Conservation (phyloP, 2,888 invertebrate species). For the Chamaedrilus cognettii region DNA sequence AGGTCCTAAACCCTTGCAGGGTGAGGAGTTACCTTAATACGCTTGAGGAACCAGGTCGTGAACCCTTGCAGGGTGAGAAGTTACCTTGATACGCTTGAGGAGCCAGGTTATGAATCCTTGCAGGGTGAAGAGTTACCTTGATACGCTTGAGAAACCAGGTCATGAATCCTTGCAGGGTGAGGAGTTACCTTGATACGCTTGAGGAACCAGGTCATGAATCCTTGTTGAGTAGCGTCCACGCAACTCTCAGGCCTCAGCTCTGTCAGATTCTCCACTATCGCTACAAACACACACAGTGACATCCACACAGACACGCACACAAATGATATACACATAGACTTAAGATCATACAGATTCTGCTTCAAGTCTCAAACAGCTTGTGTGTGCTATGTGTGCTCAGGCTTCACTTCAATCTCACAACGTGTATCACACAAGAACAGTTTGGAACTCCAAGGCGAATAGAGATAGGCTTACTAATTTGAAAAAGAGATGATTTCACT, state of each 20-base stretch:
- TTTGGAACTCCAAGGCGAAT: too few relatives aligned
- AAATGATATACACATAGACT: not conserved
- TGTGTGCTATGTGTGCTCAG: too few relatives aligned
- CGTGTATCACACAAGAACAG: too few relatives aligned
- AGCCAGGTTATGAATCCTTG: constrained; percentile 93
- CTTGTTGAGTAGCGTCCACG: constrained; percentile 84
- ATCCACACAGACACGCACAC: not conserved
- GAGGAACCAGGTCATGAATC: constrained; percentile 87
- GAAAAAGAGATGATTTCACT: too few relatives aligned
- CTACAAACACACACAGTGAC: constrained; percentile 59
- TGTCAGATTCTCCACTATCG: constrained; percentile 91
- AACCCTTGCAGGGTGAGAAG: constrained; percentile 79
- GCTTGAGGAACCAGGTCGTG: constrained; percentile 86
- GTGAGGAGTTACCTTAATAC: constrained; percentile 67
- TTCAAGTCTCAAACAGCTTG: too few relatives aligned
- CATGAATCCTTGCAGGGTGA: constrained; percentile 74
- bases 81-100: constrained; percentile 77
- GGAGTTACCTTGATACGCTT: constrained; percentile 73
- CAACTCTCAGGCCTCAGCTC: constrained; percentile 87
- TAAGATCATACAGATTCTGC: too few relatives aligned
- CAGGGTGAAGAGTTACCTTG: constrained; percentile 61
- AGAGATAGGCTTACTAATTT: too few relatives aligned
- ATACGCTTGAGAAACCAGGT: constrained; percentile 90
- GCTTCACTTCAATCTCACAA: too few relatives aligned
- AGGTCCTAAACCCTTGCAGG: too few relatives aligned